These are phyloP conservation scores for Amniataba percoides DNA, from an alignment of 2,797 vertebrate species.

Conservation along the genomic window DNA sequence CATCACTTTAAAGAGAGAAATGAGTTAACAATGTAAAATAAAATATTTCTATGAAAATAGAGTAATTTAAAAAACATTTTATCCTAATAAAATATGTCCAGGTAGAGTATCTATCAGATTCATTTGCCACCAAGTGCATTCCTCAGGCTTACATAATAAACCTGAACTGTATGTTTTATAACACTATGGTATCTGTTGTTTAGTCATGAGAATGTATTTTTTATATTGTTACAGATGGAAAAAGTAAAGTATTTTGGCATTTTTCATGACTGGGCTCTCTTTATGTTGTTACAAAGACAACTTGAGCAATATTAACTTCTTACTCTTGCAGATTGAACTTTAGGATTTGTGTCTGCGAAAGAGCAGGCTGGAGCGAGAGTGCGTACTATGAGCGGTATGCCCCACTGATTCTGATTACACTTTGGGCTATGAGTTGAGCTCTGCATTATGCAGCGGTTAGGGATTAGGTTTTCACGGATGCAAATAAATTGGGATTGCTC, in stretches of 20 bases:
- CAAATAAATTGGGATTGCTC: slow-evolving; percentile 72
- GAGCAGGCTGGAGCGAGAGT: slow-evolving; percentile 36
- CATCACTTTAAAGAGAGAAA: slow-evolving; percentile 48
- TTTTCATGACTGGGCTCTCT: slow-evolving; percentile 21
- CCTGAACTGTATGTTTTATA: slow-evolving; percentile 27
- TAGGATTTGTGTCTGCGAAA: slow-evolving; percentile 44
- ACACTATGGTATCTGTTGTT: slow-evolving; percentile 8
- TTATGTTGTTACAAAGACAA: slow-evolving; percentile 26
- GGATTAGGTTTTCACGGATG: slow-evolving; percentile 74
- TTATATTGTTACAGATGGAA: slow-evolving; percentile 42
- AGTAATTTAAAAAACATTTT: slow-evolving; percentile 22
- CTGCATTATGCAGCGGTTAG: slow-evolving; percentile 66
- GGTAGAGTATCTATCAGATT: slow-evolving; percentile 13
- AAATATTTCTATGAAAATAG: neutral
- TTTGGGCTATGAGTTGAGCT: slow-evolving; percentile 57
- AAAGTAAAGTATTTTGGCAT: slow-evolving; percentile 58
- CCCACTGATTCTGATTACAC: slow-evolving; percentile 71
- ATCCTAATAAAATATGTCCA: neutral
- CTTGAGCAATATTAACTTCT: slow-evolving; percentile 26
- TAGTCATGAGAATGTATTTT: slow-evolving; percentile 48
- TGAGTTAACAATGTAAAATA: slow-evolving; percentile 38
- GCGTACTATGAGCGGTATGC: slow-evolving; percentile 43
- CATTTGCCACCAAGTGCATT: slow-evolving; percentile 34
- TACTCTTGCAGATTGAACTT: slow-evolving; percentile 49
- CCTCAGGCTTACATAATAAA: slow-evolving; percentile 1